Conservation (phyloP, 53 echinoderm and acorn worm genomes). For the Henricia sp. region DNA sequence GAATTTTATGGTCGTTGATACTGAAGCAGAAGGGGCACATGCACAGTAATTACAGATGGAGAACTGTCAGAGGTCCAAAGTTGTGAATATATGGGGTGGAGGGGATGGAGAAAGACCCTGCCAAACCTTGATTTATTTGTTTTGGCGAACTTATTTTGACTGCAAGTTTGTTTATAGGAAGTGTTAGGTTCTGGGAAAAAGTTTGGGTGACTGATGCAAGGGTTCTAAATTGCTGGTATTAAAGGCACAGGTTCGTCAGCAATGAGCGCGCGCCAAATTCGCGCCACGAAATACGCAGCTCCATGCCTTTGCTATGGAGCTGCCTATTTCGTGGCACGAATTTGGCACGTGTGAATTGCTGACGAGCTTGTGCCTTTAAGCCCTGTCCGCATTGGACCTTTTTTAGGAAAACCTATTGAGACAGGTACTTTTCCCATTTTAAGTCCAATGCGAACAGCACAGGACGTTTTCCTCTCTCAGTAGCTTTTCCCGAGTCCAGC, state of each 20-base stretch:
- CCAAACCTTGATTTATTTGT: constrained; percentile 2
- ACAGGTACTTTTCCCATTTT: too few species aligned
- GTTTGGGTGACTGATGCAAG: background rate
- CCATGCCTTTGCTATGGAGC: too few species aligned
- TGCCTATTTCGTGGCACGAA: too few species aligned
- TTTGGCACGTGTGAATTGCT: too few species aligned
- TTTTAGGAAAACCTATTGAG: too few species aligned
- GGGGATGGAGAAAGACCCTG: too few species aligned
- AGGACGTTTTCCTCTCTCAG: too few species aligned
- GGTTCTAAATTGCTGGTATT: background rate
- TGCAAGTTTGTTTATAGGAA: background rate
- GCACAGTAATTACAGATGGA: background rate
- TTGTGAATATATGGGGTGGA: background rate
- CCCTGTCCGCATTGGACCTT: too few species aligned
- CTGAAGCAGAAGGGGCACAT: background rate
- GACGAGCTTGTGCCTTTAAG: too few species aligned
- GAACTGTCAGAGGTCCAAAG: background rate
- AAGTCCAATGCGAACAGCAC: too few species aligned
- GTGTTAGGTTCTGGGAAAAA: background rate
- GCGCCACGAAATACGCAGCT: too few species aligned
- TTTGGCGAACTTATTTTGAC: background rate
- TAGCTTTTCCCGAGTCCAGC: too few species aligned
- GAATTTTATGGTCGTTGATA: constrained; percentile 37
- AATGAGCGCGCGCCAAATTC: background rate
- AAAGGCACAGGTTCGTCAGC: background rate